A percentile compares a stretch with the other conserved stretches of the same genome.
phyloP scores from a whole-genome alignment of 2,113 vertebrate genomes.

The Aegithalos caudatus region DNA sequence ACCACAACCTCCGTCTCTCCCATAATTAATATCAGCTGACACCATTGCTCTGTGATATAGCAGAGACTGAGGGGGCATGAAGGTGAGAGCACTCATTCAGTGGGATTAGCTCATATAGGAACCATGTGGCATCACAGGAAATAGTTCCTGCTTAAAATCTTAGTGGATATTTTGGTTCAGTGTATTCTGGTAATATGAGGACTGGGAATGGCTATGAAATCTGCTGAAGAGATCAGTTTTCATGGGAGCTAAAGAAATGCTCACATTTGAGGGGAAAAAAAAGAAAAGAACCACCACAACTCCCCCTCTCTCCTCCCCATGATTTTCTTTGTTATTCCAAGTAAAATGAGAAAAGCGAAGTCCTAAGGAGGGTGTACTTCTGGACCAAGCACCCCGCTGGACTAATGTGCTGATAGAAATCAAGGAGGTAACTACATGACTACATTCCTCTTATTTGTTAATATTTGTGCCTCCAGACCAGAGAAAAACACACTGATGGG shows the following conservation, averaged over 20 bases:
- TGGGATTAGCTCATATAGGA: slow-evolving; percentile 4
- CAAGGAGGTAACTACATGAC: not conserved
- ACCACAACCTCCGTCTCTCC: not conserved
- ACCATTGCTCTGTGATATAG: not conserved
- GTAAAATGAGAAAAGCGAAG: not conserved
- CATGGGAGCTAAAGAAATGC: not conserved
- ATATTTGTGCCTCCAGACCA: not conserved
- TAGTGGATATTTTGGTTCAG: not conserved
- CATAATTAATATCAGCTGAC: not conserved
- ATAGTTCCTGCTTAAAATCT: not conserved
- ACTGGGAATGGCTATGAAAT: not conserved
- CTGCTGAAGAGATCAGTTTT: not conserved
- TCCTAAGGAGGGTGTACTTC: not conserved
- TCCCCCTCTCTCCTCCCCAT: accelerated
- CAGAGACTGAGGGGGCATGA: not conserved
- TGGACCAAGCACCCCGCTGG: not conserved
- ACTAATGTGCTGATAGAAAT: not conserved
- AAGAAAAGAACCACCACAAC: not conserved
- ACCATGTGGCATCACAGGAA: not conserved
- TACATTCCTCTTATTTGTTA: not conserved
- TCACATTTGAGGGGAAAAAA: not conserved
- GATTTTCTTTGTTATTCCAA: not conserved
- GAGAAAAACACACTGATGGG: not conserved
- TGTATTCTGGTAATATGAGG: not conserved
- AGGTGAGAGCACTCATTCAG: not conserved